These are phyloP conservation scores for Synanthedon formicaeformis DNA, from an alignment of 2,888 invertebrate genomes.

Conservation along the genomic window DNA sequence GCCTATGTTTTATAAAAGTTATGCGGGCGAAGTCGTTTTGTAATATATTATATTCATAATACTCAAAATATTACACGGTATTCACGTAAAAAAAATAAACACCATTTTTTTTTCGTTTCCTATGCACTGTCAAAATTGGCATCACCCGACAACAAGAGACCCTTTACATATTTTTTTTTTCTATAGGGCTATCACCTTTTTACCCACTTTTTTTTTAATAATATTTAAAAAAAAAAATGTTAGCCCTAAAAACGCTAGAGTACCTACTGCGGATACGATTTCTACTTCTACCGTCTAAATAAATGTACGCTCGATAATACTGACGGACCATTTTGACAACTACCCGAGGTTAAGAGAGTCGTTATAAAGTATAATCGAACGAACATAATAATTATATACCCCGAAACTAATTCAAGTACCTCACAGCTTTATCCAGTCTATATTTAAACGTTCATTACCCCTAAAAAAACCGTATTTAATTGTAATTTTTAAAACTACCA, in stretches of 20 bases:
- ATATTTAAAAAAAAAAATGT: not conserved
- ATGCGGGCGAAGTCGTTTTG: no score
- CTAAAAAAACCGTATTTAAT: conserved; percentile 1
- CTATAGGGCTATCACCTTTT: not conserved
- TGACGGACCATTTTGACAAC: not conserved
- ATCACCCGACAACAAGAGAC: not conserved
- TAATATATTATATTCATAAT: no score
- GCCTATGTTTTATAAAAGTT: no score
- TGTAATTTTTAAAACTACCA: not conserved
- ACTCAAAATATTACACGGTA: no score
- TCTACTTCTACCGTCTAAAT: not conserved
- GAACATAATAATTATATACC: no score
- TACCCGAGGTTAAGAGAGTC: no score
- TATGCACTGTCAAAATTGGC: not conserved
- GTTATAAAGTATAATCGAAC: no score
- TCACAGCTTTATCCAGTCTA: conserved; percentile 30
- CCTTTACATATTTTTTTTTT: not conserved
- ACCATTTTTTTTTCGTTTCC: not conserved
- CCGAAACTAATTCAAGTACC: conserved; percentile 4
- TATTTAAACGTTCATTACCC: conserved; percentile 16
- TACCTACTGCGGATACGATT: not conserved
- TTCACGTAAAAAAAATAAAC: no score
- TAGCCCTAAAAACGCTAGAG: not conserved
- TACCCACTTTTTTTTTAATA: not conserved
- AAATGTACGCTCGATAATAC: not conserved